Conservation (phyloP, 2,888 invertebrate species). For the Ptychoptera contaminata region DNA sequence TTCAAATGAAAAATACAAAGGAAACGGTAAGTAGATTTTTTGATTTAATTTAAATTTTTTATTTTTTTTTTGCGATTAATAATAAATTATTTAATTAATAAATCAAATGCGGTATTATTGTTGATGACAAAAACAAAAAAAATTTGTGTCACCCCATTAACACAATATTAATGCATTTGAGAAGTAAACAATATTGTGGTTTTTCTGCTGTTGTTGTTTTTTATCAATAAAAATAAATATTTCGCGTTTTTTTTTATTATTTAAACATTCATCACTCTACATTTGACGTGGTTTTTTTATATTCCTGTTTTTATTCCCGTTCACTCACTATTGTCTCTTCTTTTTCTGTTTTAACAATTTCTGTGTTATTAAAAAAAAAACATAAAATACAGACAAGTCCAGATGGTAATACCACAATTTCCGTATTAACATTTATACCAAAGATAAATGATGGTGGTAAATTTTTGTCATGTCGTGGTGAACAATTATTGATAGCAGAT, state of each 20-base stretch:
- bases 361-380: background rate
- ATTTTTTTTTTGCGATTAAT: background rate
- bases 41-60: background rate
- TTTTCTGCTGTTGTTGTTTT: no score
- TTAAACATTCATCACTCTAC: no score
- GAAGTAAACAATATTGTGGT: no score
- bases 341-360: background rate
- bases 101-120: background rate
- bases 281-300: background rate
- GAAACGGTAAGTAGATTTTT: conserved; percentile 34
- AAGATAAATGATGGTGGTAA: conserved; percentile 44
- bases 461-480: conserved; percentile 33
- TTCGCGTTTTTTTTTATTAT: conserved; percentile 3
- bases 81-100: no score
- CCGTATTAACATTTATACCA: conserved; percentile 45
- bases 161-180: no score
- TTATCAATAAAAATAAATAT: background rate
- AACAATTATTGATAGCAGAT: conserved; percentile 32
- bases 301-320: background rate
- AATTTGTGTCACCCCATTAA: no score
- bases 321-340: background rate
- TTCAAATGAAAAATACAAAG: conserved; percentile 37
- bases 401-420: conserved; percentile 52
- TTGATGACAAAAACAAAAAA: no score
- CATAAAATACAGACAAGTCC: conserved; percentile 28